phyloP scores from a whole-genome alignment of 2,797 vertebrate species.

The Carcharodon carcharias region DNA sequence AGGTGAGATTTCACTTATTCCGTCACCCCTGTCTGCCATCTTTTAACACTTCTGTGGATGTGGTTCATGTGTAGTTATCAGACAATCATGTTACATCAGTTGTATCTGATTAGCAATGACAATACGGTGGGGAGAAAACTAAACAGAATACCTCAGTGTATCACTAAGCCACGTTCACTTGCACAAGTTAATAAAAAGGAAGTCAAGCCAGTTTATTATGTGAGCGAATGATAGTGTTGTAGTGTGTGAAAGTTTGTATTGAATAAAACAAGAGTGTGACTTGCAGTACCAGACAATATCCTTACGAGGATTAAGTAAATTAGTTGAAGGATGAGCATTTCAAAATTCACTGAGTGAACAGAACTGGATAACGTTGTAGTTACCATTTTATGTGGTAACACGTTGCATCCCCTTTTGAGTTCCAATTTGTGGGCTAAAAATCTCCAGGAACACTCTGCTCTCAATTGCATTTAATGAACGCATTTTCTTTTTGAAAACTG shows the following conservation, averaged over 20 bases:
- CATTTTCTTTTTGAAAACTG: background rate
- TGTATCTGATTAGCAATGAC: background rate
- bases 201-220: background rate
- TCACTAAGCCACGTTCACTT: background rate
- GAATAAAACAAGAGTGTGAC: background rate
- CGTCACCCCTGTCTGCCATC: background rate
- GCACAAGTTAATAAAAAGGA: background rate
- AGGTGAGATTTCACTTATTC: background rate
- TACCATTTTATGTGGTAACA: background rate
- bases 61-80: background rate
- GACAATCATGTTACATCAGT: background rate
- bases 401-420: background rate
- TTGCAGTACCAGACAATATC: background rate
- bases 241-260: slow-evolving; percentile 42
- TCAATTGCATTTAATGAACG: background rate
- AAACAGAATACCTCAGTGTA: slow-evolving; percentile 18
- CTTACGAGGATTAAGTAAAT: background rate
- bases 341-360: background rate
- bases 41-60: background rate
- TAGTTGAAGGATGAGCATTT: background rate
- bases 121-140: background rate
- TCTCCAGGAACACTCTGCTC: background rate
- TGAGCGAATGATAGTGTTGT: slow-evolving; percentile 27
- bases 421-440: background rate
- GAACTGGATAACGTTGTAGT: background rate